phyloP scores from a whole-genome alignment of 1,140 invertebrate genomes.

The Caenorhabditis briggsae region DNA sequence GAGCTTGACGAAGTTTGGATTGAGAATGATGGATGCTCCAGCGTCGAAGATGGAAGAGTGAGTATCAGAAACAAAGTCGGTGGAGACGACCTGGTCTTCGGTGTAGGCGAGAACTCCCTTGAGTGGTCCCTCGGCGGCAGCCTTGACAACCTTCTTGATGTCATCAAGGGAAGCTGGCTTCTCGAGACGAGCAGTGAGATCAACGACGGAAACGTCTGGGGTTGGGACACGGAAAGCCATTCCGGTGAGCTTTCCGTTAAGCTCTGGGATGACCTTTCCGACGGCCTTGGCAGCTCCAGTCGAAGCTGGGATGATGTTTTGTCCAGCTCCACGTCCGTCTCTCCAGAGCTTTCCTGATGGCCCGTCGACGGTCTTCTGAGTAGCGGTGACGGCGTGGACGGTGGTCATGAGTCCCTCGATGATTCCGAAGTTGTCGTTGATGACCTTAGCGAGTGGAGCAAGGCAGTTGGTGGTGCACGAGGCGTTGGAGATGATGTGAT shows the following conservation, averaged over 20 bases:
- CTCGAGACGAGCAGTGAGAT: slow-evolving; percentile 79
- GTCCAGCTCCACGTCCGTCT: slow-evolving; percentile 92
- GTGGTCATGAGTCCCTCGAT: slow-evolving; percentile 98
- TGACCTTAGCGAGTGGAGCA: slow-evolving; percentile 95
- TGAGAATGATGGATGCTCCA: slow-evolving; percentile 91
- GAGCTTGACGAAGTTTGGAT: slow-evolving; percentile 89
- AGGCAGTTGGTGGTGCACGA: slow-evolving; percentile 99
- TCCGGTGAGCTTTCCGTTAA: slow-evolving; percentile 86
- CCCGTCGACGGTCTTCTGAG: slow-evolving; percentile 97
- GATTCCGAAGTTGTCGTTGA: slow-evolving; percentile 94
- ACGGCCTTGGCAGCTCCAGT: slow-evolving; percentile 98
- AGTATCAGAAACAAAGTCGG: slow-evolving; percentile 89
- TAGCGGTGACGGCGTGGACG: slow-evolving; percentile 95
- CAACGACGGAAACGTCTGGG: slow-evolving; percentile 81
- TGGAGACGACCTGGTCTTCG: slow-evolving; percentile 91
- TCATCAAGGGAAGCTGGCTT: slow-evolving; percentile 82
- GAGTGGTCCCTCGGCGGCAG: slow-evolving; percentile 84
- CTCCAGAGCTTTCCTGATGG: slow-evolving; percentile 90
- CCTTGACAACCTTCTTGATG: slow-evolving; percentile 90
- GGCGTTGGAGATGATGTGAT: slow-evolving; percentile 86
- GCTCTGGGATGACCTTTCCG: slow-evolving; percentile 85
- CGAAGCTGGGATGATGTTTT: slow-evolving; percentile 97
- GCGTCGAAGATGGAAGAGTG: slow-evolving; percentile 94
- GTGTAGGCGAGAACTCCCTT: slow-evolving; percentile 94
- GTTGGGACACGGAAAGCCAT: slow-evolving; percentile 85